Evolutionary conservation across 2,113 vertebrate species (phyloP).

Genomic region (Microtus pennsylvanicus): DNA sequence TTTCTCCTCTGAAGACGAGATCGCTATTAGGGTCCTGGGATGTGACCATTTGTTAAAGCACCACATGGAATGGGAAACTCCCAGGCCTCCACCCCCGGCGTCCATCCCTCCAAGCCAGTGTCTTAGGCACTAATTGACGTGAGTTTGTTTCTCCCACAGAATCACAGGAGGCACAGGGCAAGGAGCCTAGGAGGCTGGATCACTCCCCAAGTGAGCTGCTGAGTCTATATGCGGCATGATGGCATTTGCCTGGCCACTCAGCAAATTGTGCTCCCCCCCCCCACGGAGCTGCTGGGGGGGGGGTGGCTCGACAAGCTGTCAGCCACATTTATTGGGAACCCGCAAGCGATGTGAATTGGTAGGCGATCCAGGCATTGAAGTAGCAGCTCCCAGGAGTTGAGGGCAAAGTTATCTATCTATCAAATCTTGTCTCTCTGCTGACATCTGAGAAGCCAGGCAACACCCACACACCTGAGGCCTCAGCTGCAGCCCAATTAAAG

Average conservation of each 20-base stretch:
- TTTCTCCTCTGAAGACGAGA: not conserved
- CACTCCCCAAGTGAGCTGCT: not conserved
- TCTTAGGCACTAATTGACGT: not conserved
- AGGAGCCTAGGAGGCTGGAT: not conserved
- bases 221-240: slow-evolving; percentile 54
- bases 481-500: slow-evolving; percentile 71
- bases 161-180: not conserved
- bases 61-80: not conserved
- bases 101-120: not conserved
- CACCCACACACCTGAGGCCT: slow-evolving; percentile 67
- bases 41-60: not conserved
- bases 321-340: slow-evolving; percentile 16
- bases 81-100: not conserved
- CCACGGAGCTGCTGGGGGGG: not conserved
- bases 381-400: slow-evolving; percentile 58
- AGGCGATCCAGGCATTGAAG: slow-evolving; percentile 63
- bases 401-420: slow-evolving; percentile 73
- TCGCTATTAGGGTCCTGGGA: not conserved
- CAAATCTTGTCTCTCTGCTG: slow-evolving; percentile 71
- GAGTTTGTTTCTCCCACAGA: slow-evolving; percentile 27
- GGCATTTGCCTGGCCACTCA: slow-evolving; percentile 8
- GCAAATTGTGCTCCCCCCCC: not conserved
- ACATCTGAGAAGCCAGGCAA: slow-evolving; percentile 69
- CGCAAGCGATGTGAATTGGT: slow-evolving; percentile 44
- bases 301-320: slow-evolving; percentile 62